A percentile compares a stretch with the other conserved stretches of the same genome.
Evolutionary conservation across 2,888 invertebrate genomes (phyloP).

Genomic region (Acholoe squamosa): DNA sequence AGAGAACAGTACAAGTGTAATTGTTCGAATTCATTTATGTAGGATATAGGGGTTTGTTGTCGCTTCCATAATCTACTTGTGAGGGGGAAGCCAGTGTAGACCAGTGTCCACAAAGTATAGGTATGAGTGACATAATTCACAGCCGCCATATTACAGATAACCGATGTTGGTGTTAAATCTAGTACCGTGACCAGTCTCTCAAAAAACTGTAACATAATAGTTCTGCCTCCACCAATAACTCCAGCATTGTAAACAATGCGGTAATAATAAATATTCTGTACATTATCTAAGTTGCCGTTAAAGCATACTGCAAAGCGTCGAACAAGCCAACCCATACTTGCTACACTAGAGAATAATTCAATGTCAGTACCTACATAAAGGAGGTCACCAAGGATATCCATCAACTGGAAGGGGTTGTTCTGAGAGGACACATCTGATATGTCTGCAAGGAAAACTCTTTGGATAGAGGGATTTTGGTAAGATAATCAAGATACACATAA

Average conservation of each 20-base stretch:
- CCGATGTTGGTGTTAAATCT: neutral
- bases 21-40: neutral
- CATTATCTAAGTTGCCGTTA: too few relatives aligned
- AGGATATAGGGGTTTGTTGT: neutral
- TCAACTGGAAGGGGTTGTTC: too few relatives aligned
- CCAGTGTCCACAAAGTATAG: neutral
- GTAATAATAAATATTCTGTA: neutral
- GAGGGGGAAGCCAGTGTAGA: neutral
- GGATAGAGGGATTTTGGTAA: neutral
- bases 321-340: too few relatives aligned
- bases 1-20: too few relatives aligned
- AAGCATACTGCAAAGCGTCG: too few relatives aligned
- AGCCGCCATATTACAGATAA: too few relatives aligned
- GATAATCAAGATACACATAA: neutral
- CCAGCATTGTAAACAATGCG: constrained; percentile 1
- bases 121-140: too few relatives aligned
- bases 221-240: neutral
- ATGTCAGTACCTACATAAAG: too few relatives aligned
- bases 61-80: constrained; percentile 4
- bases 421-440: too few relatives aligned
- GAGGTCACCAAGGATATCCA: too few relatives aligned
- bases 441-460: neutral
- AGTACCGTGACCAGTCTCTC: neutral
- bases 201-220: neutral
- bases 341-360: too few relatives aligned